Conservation (phyloP, 2,113 vertebrate genomes). For the Cichladusa arquata region DNA sequence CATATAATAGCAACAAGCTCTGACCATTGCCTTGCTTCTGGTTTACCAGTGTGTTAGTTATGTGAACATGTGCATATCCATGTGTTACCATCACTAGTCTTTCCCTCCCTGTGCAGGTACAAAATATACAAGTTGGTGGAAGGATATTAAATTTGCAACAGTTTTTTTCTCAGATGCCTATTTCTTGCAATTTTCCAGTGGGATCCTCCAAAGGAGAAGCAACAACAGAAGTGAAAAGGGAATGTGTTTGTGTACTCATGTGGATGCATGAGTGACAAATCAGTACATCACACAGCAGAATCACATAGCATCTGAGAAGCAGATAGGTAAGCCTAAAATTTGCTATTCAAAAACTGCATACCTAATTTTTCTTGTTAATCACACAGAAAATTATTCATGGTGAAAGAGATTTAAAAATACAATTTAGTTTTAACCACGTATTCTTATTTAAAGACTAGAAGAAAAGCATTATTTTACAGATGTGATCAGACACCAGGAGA, state of each 20-base stretch:
- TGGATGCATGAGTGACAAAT: not conserved
- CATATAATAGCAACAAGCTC: not conserved
- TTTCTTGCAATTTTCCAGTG: not conserved
- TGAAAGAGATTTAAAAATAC: not conserved
- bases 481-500: not conserved
- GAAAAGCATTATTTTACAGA: constrained; percentile 16
- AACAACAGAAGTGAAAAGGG: not conserved
- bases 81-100: not conserved
- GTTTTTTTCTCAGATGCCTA: not conserved
- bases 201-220: not conserved
- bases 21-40: not conserved
- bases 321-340: not conserved
- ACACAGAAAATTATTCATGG: not conserved
- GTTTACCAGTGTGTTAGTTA: not conserved
- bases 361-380: not conserved
- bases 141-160: not conserved
- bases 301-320: not conserved
- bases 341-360: not conserved
- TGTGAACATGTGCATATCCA: not conserved
- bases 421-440: not conserved
- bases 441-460: not conserved
- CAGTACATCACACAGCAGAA: not conserved
- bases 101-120: not conserved
- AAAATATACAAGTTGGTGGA: not conserved
- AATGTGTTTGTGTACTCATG: not conserved